Percentiles rank a stretch among this genome's conserved stretches.
These are phyloP conservation scores for Pachypeltis micranthus DNA, from an alignment of 1,140 invertebrate species.

Conservation along the genomic window DNA sequence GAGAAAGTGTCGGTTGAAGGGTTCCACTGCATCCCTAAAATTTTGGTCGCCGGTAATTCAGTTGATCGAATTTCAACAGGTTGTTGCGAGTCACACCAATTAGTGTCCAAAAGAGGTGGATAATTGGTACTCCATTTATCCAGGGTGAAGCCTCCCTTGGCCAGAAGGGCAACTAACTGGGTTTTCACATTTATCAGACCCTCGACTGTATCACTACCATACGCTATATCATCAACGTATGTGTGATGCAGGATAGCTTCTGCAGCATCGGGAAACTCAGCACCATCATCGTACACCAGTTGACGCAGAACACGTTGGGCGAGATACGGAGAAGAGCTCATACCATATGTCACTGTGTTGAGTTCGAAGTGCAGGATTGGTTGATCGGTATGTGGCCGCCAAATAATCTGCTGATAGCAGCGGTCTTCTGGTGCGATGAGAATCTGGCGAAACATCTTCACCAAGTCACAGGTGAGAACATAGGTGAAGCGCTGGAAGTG, in stretches of 20 bases:
- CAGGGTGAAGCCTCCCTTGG: slow-evolving; percentile 20
- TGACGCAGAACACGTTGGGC: slow-evolving; percentile 31
- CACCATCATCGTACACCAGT: slow-evolving; percentile 27
- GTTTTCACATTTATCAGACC: slow-evolving; percentile 18
- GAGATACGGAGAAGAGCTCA: slow-evolving; percentile 30
- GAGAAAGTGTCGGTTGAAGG: background rate
- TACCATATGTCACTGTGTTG: slow-evolving; percentile 33
- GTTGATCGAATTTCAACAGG: background rate
- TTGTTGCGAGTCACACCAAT: background rate
- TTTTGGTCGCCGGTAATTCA: background rate
- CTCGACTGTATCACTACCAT: slow-evolving; percentile 26
- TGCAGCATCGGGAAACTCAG: slow-evolving; percentile 24
- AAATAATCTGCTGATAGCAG: slow-evolving; percentile 24
- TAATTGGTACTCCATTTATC: slow-evolving; percentile 21
- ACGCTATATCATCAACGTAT: slow-evolving; percentile 38
- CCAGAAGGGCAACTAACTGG: slow-evolving; percentile 20
- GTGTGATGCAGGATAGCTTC: slow-evolving; percentile 31
- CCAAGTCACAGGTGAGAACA: slow-evolving; percentile 35
- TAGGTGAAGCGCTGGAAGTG: slow-evolving; percentile 33
- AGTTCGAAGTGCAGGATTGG: slow-evolving; percentile 28
- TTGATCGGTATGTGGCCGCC: slow-evolving; percentile 19
- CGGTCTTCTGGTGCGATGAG: slow-evolving; percentile 14
- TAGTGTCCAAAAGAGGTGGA: background rate
- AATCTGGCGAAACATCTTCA: slow-evolving; percentile 36
- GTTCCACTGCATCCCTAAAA: slow-evolving; percentile 3